Base-by-base conservation (phyloP, 1,140 invertebrate species). In the Zaprionus africanus region DNA sequence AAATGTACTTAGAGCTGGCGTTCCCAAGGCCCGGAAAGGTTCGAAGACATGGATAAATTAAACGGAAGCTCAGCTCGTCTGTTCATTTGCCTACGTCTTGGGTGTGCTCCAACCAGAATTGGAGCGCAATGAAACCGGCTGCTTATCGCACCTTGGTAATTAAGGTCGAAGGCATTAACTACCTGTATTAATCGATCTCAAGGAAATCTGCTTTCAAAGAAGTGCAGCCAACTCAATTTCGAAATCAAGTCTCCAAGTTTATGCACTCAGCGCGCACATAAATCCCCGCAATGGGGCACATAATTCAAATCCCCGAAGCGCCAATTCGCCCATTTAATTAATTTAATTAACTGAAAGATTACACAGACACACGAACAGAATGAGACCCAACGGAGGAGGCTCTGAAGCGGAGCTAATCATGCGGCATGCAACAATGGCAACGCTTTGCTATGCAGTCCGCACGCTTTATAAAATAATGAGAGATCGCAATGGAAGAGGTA, bases 401-500 rank as follows among this genome's bases (percentile, higher is more conserved):
- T 5, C 64, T 24, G 19, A 22, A 60, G 15, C 53, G 19, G 3
- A 46, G 41, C 81, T 88, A 88, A 88, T 88, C 85, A 90, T 61
- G 82, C 85, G 85, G 86, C 86, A 88, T 88, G 70, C 72, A 64
- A 70, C 78, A 88, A 85, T 90, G 86, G 70, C 72, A 85, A 88
- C 79, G 85, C 85, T 81, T 90, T 90, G 85, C 82, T 90, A 88
- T 86, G 85, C 86, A 90, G 85, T 90, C 79, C 83, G 81, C 84
- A 85, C 86, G 86, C 82, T 90, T 88, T 90, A 86, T 90, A 90
- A 90, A 90, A 82, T 90, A 90, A 90, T 90, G 85, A 81, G 66
- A 66, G 76, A 58, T 66, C 36, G 53, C 51, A 6, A 15, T 57
- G 49, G 49, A n/a, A 34, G 62, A 28, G 34, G 15, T 28, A 28